Conservation (phyloP, 2,888 invertebrate species). For the Sarcophaga caerulescens region DNA sequence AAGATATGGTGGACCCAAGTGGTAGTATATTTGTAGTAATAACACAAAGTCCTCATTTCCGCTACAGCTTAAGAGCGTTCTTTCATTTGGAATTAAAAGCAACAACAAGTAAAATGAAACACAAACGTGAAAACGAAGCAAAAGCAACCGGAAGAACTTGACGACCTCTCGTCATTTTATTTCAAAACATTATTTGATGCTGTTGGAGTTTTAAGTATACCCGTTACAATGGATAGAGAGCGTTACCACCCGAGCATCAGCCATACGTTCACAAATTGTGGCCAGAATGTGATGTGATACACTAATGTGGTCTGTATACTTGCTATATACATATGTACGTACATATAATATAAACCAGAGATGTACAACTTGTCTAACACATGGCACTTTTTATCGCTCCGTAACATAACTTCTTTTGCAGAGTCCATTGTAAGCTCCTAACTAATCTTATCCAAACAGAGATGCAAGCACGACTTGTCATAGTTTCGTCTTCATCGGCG, state of each 20-base stretch:
- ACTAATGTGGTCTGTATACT: neutral
- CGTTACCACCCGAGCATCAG: neutral
- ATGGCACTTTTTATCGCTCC: no score
- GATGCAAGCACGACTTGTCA: no score
- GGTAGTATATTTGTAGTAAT: conserved; percentile 59
- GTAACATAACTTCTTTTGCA: no score
- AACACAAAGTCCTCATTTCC: conserved; percentile 76
- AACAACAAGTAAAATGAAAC: conserved; percentile 26
- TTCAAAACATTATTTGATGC: conserved; percentile 34
- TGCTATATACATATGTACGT: no score
- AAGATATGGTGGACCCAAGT: neutral
- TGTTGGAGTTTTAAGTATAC: neutral
- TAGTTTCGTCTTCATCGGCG: no score
- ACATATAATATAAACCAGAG: no score
- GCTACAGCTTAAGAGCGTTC: conserved; percentile 75
- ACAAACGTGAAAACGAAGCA: conserved; percentile 7
- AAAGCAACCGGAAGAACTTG: conserved; percentile 58
- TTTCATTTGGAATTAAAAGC: conserved; percentile 69
- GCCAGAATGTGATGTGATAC: conserved; percentile 11
- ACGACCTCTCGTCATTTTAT: conserved; percentile 38
- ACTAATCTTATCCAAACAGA: no score
- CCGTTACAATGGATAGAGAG: neutral
- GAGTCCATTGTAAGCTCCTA: no score
- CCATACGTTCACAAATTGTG: conserved; percentile 7
- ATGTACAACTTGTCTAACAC: no score